These are phyloP conservation scores for Galagoides demidoff DNA, from an alignment of 2,797 vertebrate species.

Conservation along the genomic window DNA sequence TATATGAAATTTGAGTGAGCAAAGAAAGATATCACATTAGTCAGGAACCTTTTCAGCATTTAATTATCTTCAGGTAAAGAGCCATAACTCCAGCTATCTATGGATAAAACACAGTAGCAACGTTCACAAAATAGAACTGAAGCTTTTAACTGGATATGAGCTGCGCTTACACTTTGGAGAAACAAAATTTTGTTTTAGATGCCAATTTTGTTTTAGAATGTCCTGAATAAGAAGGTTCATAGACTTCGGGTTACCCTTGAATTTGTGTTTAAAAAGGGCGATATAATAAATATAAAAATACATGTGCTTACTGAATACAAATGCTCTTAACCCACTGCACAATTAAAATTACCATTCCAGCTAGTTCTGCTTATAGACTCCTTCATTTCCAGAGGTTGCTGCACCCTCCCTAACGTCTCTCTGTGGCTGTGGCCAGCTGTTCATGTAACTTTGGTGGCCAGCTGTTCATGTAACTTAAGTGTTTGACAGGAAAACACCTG, in stretches of 20 bases:
- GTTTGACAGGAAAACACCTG: constrained; percentile 66
- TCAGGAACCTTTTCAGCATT: neutral
- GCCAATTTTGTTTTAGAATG: too few relatives aligned
- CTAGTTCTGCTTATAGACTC: constrained; percentile 19
- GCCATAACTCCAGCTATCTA: neutral
- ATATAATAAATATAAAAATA: neutral
- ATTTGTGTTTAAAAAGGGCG: neutral
- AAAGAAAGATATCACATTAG: neutral
- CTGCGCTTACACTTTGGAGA: neutral
- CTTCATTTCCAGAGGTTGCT: constrained; percentile 30
- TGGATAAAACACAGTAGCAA: neutral
- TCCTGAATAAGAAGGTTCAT: neutral
- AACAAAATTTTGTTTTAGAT: neutral
- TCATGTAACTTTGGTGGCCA: constrained; percentile 68
- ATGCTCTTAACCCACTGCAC: neutral
- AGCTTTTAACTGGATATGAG: neutral
- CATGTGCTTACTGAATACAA: neutral
- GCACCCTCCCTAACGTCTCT: constrained; percentile 49
- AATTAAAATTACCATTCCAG: constrained; percentile 10
- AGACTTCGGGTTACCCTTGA: neutral
- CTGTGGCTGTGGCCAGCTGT: constrained; percentile 68
- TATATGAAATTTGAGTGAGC: neutral
- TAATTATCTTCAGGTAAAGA: neutral
- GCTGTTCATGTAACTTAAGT: constrained; percentile 68
- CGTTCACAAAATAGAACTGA: neutral